Percentiles rank a stretch among this genome's conserved stretches.
Evolutionary conservation across 2,888 invertebrate species (phyloP).

Genomic region (Thalpophila matura): DNA sequence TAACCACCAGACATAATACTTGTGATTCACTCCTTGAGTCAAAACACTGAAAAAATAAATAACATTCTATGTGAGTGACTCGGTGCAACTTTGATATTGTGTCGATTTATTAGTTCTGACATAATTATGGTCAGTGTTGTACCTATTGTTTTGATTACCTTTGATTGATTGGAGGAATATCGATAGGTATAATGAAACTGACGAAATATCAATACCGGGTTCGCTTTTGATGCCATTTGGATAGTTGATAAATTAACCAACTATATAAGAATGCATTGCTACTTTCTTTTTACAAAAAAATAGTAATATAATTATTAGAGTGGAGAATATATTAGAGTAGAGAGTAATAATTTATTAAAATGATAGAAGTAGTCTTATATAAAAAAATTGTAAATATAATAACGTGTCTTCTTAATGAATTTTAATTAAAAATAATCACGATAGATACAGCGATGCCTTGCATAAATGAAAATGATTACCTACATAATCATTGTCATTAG

Average conservation of each 20-base stretch:
- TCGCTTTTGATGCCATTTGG: slow-evolving; percentile 8
- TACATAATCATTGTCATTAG: no score
- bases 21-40: slow-evolving; percentile 85
- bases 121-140: slow-evolving; percentile 26
- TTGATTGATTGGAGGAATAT: slow-evolving; percentile 4
- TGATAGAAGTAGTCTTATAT: no score
- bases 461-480: no score
- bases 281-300: no score
- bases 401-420: not conserved
- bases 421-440: slow-evolving; percentile 36
- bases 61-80: slow-evolving; percentile 77
- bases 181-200: slow-evolving; percentile 9
- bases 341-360: no score
- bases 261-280: no score
- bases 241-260: no score
- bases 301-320: no score
- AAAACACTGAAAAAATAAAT: slow-evolving; percentile 82
- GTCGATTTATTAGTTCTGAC: slow-evolving; percentile 41
- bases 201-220: slow-evolving; percentile 4
- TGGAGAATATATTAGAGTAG: no score
- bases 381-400: slow-evolving; percentile 9
- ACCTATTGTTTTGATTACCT: not conserved
- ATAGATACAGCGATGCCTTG: no score
- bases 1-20: slow-evolving; percentile 75
- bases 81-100: slow-evolving; percentile 54